phyloP scores from a whole-genome alignment of 30 jellyfish, hydroid and myxozoan species.

The Hydra vulgaris region DNA sequence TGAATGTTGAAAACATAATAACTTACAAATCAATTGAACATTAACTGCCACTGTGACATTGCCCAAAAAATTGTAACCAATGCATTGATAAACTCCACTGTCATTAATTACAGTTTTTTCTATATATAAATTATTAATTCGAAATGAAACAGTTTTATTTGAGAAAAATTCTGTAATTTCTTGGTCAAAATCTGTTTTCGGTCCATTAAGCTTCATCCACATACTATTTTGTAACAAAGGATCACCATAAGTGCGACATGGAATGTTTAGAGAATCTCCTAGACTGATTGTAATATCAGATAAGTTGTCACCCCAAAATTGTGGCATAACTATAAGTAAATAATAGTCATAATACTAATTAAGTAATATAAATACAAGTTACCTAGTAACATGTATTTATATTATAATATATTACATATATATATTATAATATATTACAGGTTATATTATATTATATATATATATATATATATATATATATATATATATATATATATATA shows the following conservation, averaged over 20 bases:
- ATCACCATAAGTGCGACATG: background rate
- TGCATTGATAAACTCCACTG: constrained; percentile 3
- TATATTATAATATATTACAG: too few species aligned
- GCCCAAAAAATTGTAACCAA: constrained; percentile 10
- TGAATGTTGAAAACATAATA: too few species aligned
- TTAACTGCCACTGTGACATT: background rate
- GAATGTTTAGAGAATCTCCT: background rate
- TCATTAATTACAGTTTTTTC: background rate
- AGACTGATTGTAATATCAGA: background rate
- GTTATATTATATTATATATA: too few species aligned
- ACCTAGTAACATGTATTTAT: too few species aligned
- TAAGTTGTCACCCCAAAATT: background rate
- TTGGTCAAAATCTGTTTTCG: background rate
- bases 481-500: too few species aligned
- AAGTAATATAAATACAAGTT: too few species aligned
- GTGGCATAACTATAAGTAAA: background rate
- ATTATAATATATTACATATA: too few species aligned
- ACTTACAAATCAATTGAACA: background rate
- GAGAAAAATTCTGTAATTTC: background rate
- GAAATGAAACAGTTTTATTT: background rate
- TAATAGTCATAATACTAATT: too few species aligned
- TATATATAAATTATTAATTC: background rate
- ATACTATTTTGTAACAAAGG: background rate
- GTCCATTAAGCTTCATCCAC: background rate
- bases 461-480: too few species aligned